Evolutionary conservation across 2,888 invertebrate species (phyloP), one percentile per base, ranked within the genome.

Genomic region (Drosophila nr. perissopoda): DNA sequence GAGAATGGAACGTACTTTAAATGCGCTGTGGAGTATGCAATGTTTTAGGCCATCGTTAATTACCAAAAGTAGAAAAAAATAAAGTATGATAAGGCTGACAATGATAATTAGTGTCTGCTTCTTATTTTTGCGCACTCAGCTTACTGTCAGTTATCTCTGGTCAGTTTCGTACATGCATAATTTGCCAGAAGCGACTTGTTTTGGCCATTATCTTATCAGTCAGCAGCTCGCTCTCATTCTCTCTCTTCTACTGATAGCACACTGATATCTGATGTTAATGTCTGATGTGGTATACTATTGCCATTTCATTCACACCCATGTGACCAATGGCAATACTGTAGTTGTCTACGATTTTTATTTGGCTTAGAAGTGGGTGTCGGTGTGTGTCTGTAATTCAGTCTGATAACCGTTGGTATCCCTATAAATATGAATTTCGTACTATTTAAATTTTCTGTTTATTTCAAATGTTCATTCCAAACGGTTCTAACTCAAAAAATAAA

Each of bases 391-490:
- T 27, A 51, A 65, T 49, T 68, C 65, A 56, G 51, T 59, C 45
- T 57, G 66, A 63, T 73, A 65, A 36, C 60, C 57, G 56, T 69
- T 75, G 63, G 25, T 40, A 48, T 27, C 11, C 52, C 66, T 86
- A 83, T 81, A 83, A 81, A 80, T 90, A 90, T 76, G 80, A 83
- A 83, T 84, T 81, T 78, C 69, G 49, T 65, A 78, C 76, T 80
- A 79, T 68, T 78, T 70, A 57, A 78, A 84, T 73, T 78, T 79
- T 83, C 84, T 75, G 89, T 79, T 90, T 84, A 85, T 87, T 91
- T 90, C 58, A 66, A 76, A 80, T 78, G 61, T 68, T 67, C 62
- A 27, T 48, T 21, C 49, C 10, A 60, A 71, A 31, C 81, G 79
- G 61, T 63, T 69, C 54, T 62, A 21, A 16, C 16, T 49, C 8